These are phyloP conservation scores for Perccottus glenii DNA, from an alignment of 2,113 vertebrate species.

Conservation along the genomic window DNA sequence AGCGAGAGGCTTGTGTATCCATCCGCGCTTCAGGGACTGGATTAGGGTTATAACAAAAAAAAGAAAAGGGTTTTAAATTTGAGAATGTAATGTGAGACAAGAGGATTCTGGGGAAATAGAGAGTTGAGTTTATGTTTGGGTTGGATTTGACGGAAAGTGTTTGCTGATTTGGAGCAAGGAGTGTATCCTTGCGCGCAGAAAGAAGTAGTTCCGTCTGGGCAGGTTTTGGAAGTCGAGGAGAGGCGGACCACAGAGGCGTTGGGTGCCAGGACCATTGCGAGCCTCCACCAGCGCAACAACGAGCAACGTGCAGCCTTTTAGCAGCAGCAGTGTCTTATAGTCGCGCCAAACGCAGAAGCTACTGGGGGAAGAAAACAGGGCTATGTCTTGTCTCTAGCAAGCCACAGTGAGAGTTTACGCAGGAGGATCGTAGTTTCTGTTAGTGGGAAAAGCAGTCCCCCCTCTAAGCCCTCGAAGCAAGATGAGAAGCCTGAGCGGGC, in stretches of 20 bases:
- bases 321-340: neutral
- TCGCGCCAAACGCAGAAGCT: constrained; percentile 14
- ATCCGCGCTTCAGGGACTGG: constrained; percentile 42
- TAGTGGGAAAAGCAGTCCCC: neutral
- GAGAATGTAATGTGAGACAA: neutral
- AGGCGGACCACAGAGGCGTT: constrained; percentile 71
- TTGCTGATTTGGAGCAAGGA: constrained; percentile 14
- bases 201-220: constrained; percentile 73
- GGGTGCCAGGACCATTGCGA: constrained; percentile 67
- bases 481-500: constrained; percentile 70
- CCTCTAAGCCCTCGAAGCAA: constrained; percentile 27
- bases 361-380: constrained; percentile 40
- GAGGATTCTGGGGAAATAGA: neutral
- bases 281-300: constrained; percentile 48
- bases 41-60: neutral
- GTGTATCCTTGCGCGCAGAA: constrained; percentile 44
- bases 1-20: constrained; percentile 37
- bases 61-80: neutral
- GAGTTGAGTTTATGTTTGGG: neutral
- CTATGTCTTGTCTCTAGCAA: constrained; percentile 66
- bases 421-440: constrained; percentile 59
- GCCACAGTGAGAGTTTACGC: constrained; percentile 47
- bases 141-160: neutral
- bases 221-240: constrained; percentile 71
- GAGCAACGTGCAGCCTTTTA: constrained; percentile 20